Conservation (phyloP, 1,140 invertebrate genomes). For the Andricus grossulariae region DNA sequence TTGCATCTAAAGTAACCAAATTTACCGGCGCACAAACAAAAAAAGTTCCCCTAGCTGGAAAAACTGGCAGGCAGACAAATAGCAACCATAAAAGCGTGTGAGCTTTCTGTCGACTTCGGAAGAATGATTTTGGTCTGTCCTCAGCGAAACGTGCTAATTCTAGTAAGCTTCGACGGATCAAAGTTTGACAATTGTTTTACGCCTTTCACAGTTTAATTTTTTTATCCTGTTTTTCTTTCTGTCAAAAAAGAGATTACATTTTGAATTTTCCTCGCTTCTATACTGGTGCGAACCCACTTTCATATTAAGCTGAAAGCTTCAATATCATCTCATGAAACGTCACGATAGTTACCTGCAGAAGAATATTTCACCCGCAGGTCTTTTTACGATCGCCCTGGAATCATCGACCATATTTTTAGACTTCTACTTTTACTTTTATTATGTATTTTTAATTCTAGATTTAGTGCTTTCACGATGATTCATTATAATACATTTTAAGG, state of each 20-base stretch:
- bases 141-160: constrained; percentile 13
- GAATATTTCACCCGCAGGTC: neutral
- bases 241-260: neutral
- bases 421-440: neutral
- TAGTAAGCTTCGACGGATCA: neutral
- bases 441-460: neutral
- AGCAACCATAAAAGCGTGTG: constrained; percentile 1
- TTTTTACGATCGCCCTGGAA: constrained; percentile 12
- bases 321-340: constrained; percentile 14
- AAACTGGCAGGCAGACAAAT: constrained; percentile 5
- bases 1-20: neutral
- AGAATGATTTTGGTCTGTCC: constrained; percentile 17
- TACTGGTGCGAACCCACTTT: neutral
- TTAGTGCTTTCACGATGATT: too few species aligned
- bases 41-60: neutral
- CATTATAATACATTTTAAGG: too few species aligned
- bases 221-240: neutral
- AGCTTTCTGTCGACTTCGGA: neutral
- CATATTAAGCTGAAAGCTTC: constrained; percentile 19
- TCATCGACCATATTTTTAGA: constrained; percentile 3
- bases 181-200: constrained; percentile 11
- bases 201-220: neutral
- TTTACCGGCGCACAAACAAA: neutral
- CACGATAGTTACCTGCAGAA: neutral
- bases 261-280: too few species aligned